Evolutionary conservation across 2,797 vertebrate genomes (phyloP), one percentile per base, ranked within the genome.

Genomic region (Cercopithecus hamlyni): DNA sequence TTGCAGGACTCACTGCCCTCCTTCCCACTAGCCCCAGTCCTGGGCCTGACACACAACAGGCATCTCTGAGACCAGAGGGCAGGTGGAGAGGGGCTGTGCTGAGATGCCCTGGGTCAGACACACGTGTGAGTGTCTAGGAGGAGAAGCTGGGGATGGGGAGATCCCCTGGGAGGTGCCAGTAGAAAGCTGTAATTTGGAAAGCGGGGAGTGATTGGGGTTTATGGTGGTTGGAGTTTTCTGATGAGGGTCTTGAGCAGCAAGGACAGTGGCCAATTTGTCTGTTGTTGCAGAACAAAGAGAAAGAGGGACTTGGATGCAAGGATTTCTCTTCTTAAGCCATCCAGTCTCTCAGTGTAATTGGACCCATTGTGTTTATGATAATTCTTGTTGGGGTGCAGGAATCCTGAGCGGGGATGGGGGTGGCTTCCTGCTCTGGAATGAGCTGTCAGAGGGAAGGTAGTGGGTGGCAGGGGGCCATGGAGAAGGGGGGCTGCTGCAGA

Each of bases 281-380:
- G 24, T 85, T 41, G 30, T 48, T 73, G n/a, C n/a, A 12, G 43
- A 13, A 58, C 73, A 57, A 26, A 22, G 27, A 45, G 19, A 20
- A 2, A 15, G 14, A 58, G 39, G 50, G 22, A 33, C 45, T 5
- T 27, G 55, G 30, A 36, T 43, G 64, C 24, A 9, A 55, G 26
- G 30, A 14, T 57, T 81, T 86, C 61, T 80, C 30, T 76, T 76
- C 64, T 55, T 15, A 64, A 79, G 24, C 58, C 83, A 84, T 61
- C 33, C 36, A 55, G 19, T n/a, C 57, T 90, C 72, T 90, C 45
- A 7, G 10, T 26, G 76, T 97, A 89, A 94, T 83, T 92, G 92
- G 50, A 72, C 75, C 64, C 43, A 92, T 50, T 96, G 96, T 97
- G 64, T 61, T 95, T 94, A 90, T 86, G 93, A 14, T 91, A 93